Evolutionary conservation across 2,113 vertebrate genomes (phyloP), one percentile per base, ranked within the genome.

Genomic region (Podocnemis expansa): DNA sequence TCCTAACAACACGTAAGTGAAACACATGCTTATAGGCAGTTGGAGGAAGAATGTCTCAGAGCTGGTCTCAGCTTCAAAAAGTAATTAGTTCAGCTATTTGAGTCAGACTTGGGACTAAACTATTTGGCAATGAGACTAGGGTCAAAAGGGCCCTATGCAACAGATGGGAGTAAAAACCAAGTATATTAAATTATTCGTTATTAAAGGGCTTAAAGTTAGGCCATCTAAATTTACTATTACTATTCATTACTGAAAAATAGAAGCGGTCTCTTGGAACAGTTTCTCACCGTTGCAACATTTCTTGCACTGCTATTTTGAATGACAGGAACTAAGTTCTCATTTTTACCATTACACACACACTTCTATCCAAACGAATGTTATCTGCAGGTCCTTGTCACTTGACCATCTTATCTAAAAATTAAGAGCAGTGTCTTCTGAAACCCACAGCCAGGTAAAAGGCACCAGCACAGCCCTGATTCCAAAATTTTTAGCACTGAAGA

Each of bases 341-440:
- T 89, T 78, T 75, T 88, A 82, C 31, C 5, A 70, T 83, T 96
- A 95, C 95, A 96, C 93, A 43, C 38, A 95, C 96, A 97, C 96
- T 97, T 97, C 54, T 94, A 79, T 45, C 84, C 60, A 31, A 6
- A 51, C n/a, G n/a, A n/a, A n/a, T n/a, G 51, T 73, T 89, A 78
- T 88, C 80, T 75, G 41, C 90, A 82, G 91, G 63, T 92, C 19
- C 16, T 52, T 91, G 79, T 67, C 54, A 91, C 91, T 92, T 27
- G 54, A 2, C 43, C 75, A 70, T 34, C 17, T 5, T 29, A 27
- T 63, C 93, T 93, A 3, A 81, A 47, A 58, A 5, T 2, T 11
- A n/a, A n/a, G 14, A 76, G 45, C 60, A 41, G 17, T 27, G 1
- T 45, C 29, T 52, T 52, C 22, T 45, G 9, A 38, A 1, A 12